phyloP scores from a whole-genome alignment of 2,888 invertebrate genomes.

The Drosophila mercatorum region DNA sequence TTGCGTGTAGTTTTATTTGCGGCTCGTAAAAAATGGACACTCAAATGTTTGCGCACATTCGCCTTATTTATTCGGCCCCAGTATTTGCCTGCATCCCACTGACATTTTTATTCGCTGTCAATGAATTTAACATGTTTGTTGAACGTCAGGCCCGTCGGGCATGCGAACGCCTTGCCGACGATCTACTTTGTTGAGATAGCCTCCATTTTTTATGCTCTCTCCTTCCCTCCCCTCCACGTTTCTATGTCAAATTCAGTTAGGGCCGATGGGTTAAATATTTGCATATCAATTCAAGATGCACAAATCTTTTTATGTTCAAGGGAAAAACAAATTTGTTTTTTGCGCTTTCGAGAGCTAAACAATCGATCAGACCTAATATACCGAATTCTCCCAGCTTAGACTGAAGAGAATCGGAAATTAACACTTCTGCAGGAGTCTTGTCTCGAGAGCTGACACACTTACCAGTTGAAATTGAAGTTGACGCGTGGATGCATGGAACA shows the following conservation, averaged over 20 bases:
- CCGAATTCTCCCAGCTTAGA: not conserved
- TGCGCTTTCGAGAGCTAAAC: not conserved
- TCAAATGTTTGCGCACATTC: slow-evolving; percentile 66
- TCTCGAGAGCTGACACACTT: not conserved
- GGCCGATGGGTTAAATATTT: slow-evolving; percentile 28
- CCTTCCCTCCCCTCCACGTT: not conserved
- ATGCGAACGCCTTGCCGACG: slow-evolving; percentile 30
- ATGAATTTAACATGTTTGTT: slow-evolving; percentile 76
- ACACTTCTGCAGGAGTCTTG: not conserved
- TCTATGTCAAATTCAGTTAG: slow-evolving; percentile 5
- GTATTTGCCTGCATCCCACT: slow-evolving; percentile 62
- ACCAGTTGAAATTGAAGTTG: not conserved
- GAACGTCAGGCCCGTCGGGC: slow-evolving; percentile 39
- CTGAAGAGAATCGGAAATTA: not conserved
- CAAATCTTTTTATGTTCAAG: slow-evolving; percentile 7
- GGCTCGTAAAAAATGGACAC: slow-evolving; percentile 75
- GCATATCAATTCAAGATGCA: slow-evolving; percentile 29
- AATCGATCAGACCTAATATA: not conserved
- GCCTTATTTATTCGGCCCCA: slow-evolving; percentile 61
- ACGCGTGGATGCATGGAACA: not conserved
- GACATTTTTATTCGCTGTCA: slow-evolving; percentile 83
- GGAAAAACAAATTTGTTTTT: not conserved
- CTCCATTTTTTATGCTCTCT: not conserved
- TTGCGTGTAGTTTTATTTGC: slow-evolving; percentile 68
- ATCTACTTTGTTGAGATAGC: slow-evolving; percentile 19